Evolutionary conservation across 2,113 vertebrate species (phyloP).

Genomic region (Sinocyclocheilus maitianheensis): DNA sequence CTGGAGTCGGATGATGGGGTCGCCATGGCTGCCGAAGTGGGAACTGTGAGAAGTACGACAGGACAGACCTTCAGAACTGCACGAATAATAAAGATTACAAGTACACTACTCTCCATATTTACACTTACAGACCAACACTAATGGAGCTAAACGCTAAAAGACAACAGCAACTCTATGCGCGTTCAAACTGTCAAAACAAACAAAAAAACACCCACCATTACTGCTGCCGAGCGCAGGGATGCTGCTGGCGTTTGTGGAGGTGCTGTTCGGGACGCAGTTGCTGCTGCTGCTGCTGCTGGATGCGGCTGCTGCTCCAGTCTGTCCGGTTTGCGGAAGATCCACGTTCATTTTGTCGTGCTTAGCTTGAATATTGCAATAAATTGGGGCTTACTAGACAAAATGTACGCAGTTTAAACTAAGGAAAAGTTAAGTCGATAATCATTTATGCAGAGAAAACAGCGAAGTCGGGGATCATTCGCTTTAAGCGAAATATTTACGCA

Average conservation of each 20-base stretch:
- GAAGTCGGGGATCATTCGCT: background rate
- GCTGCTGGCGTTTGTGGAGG: conserved; percentile 65
- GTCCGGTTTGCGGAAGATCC: conserved; percentile 69
- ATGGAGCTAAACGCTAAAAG: background rate
- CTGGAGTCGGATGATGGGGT: conserved; percentile 81
- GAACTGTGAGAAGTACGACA: conserved; percentile 66
- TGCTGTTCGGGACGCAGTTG: conserved; percentile 73
- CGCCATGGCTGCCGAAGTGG: conserved; percentile 76
- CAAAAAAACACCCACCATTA: conserved; percentile 64
- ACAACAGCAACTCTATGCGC: background rate
- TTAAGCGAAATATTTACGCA: background rate
- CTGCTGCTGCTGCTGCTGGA: conserved; percentile 67
- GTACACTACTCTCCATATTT: too few relatives aligned
- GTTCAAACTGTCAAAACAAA: background rate
- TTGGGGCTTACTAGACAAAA: background rate
- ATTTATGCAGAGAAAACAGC: background rate
- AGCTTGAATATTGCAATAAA: background rate
- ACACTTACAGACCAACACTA: too few relatives aligned
- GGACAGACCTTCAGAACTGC: too few relatives aligned
- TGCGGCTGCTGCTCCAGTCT: conserved; percentile 67
- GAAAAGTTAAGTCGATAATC: background rate
- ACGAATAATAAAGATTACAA: background rate
- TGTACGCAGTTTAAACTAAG: background rate
- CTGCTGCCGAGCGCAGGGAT: conserved; percentile 65
- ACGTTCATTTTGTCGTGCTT: conserved; percentile 67